These are phyloP conservation scores for Cantharis flavilabris DNA, from an alignment of 2,888 invertebrate species.

Conservation along the genomic window DNA sequence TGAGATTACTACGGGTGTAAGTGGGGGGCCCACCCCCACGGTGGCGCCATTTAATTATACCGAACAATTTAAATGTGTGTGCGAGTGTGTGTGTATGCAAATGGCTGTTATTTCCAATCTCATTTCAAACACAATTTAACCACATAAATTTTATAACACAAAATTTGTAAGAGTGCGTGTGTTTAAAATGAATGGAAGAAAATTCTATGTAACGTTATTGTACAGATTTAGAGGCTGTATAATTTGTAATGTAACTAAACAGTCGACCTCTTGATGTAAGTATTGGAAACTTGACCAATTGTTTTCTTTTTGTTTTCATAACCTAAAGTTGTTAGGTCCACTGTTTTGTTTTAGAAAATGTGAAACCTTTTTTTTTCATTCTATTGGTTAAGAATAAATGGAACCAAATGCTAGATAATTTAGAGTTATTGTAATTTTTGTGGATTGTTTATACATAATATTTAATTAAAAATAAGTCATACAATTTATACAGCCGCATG, in stretches of 20 bases:
- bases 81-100: constrained; percentile 7
- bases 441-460: constrained; percentile 9
- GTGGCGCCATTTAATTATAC: neutral
- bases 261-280: neutral
- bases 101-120: constrained; percentile 34
- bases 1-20: neutral
- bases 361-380: neutral
- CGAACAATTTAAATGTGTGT: constrained; percentile 13
- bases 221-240: constrained; percentile 46
- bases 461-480: constrained; percentile 10
- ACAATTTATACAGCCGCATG: constrained; percentile 47
- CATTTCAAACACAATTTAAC: constrained; percentile 46
- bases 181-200: constrained; percentile 33
- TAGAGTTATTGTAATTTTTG: neutral
- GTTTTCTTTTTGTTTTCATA: neutral
- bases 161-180: constrained; percentile 36
- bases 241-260: constrained; percentile 40
- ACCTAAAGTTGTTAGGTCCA: neutral
- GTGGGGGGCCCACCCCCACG: neutral
- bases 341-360: constrained; percentile 5
- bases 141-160: constrained; percentile 46
- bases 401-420: neutral
- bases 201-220: constrained; percentile 40
- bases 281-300: neutral
- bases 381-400: neutral